These are phyloP conservation scores for Armadillidium nasatum DNA, from an alignment of 1,140 invertebrate genomes.

Conservation along the genomic window DNA sequence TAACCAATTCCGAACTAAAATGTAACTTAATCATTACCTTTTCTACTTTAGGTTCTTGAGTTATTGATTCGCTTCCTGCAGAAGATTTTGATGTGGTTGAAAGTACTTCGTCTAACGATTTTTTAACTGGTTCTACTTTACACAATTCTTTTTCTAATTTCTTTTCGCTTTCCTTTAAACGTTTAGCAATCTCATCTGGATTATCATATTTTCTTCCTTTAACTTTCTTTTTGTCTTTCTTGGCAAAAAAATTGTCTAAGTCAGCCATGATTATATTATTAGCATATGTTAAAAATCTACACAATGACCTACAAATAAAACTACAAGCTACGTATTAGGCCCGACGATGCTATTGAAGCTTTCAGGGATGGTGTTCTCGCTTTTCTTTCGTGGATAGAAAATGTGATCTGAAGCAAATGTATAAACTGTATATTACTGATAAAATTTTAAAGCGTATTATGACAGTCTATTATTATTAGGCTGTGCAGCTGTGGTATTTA, in stretches of 20 bases:
- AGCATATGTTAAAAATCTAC: not conserved
- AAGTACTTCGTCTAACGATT: not conserved
- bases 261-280: conserved; percentile 30
- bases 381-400: no score
- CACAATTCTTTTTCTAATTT: conserved; percentile 29
- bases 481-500: no score
- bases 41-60: not conserved
- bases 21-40: not conserved
- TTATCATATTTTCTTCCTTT: conserved; percentile 43
- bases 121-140: not conserved
- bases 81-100: not conserved
- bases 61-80: not conserved
- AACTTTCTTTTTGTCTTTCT: conserved; percentile 44
- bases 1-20: not conserved
- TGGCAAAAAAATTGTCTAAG: conserved; percentile 41
- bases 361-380: no score
- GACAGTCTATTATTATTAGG: no score
- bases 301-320: no score
- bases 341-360: no score
- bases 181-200: conserved; percentile 39
- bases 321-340: no score
- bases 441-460: no score
- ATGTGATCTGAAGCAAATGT: no score
- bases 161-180: conserved; percentile 41
- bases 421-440: no score